Evolutionary conservation across 2,888 invertebrate species (phyloP).

Genomic region (Helobdella robusta): DNA sequence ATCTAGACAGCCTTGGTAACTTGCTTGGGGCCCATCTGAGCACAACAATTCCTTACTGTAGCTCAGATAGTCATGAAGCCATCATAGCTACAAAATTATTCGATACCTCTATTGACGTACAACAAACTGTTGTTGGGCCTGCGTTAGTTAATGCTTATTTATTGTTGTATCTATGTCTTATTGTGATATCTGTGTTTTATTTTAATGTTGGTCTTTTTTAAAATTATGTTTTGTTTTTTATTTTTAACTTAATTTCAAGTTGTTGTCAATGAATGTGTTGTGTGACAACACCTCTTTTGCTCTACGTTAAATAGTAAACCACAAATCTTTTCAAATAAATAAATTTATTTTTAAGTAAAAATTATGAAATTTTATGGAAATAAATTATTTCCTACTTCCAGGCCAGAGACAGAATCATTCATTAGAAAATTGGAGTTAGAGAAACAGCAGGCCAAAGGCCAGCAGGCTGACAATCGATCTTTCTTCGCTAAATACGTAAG

Average conservation of each 20-base stretch:
- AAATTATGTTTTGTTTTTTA: no score
- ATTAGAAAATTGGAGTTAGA: constrained; percentile 86
- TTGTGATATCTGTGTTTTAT: no score
- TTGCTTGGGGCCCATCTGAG: constrained; percentile 56
- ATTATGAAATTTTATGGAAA: no score
- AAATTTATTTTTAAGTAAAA: not conserved
- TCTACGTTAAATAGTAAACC: not conserved
- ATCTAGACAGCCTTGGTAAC: constrained; percentile 68
- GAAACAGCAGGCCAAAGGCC: constrained; percentile 63
- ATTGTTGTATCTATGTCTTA: no score
- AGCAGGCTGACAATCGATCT: constrained; percentile 69
- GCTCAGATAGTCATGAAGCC: constrained; percentile 36
- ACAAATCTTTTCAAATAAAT: not conserved
- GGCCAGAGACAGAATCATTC: constrained; percentile 88
- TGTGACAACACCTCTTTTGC: no score
- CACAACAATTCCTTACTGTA: constrained; percentile 50
- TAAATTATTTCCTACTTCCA: constrained; percentile 42
- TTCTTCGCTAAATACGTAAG: constrained; percentile 96
- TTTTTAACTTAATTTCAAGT: no score
- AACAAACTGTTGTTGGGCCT: constrained; percentile 72
- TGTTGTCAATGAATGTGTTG: no score
- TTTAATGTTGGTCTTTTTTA: no score
- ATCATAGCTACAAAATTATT: constrained; percentile 49
- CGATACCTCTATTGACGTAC: constrained; percentile 68
- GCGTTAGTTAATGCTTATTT: no score